Conservation (phyloP, 2,797 vertebrate genomes). For the Oryzias dopingdopingensis region DNA sequence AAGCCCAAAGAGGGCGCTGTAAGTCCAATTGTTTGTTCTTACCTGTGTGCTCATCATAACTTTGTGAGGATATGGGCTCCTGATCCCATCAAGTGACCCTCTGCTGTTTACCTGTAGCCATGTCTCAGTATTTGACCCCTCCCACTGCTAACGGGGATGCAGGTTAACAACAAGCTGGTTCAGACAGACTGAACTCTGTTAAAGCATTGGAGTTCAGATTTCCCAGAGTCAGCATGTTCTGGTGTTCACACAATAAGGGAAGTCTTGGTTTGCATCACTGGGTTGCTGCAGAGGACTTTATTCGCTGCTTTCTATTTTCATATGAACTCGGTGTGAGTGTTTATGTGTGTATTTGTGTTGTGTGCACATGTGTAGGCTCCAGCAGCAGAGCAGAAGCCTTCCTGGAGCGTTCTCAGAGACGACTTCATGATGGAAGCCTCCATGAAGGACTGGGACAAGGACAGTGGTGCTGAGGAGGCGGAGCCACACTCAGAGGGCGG, state of each 20-base stretch:
- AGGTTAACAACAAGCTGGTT: too few relatives aligned
- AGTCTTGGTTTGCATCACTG: too few relatives aligned
- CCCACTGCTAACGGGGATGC: too few relatives aligned
- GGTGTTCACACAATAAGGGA: too few relatives aligned
- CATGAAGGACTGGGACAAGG: slow-evolving; percentile 98
- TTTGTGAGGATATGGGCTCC: too few relatives aligned
- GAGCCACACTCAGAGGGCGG: background rate
- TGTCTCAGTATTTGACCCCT: too few relatives aligned
- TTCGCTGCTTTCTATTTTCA: background rate
- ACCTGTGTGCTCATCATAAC: background rate
- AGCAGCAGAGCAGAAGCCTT: slow-evolving; percentile 73
- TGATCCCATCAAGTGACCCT: too few relatives aligned
- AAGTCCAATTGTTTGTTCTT: slow-evolving; percentile 17
- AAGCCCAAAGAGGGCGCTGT: slow-evolving; percentile 55
- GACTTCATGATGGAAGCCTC: slow-evolving; percentile 96
- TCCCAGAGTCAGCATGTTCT: too few relatives aligned
- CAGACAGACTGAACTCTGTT: too few relatives aligned
- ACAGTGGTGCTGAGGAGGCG: slow-evolving; percentile 71
- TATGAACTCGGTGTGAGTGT: background rate
- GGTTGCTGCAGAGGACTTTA: too few relatives aligned
- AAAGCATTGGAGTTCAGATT: too few relatives aligned
- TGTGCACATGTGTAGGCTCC: slow-evolving; percentile 18
- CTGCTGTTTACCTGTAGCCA: too few relatives aligned
- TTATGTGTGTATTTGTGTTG: background rate
- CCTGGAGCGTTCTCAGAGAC: slow-evolving; percentile 89